Evolutionary conservation across 2,888 invertebrate genomes (phyloP).

Genomic region (Strigamia transsilvanica): DNA sequence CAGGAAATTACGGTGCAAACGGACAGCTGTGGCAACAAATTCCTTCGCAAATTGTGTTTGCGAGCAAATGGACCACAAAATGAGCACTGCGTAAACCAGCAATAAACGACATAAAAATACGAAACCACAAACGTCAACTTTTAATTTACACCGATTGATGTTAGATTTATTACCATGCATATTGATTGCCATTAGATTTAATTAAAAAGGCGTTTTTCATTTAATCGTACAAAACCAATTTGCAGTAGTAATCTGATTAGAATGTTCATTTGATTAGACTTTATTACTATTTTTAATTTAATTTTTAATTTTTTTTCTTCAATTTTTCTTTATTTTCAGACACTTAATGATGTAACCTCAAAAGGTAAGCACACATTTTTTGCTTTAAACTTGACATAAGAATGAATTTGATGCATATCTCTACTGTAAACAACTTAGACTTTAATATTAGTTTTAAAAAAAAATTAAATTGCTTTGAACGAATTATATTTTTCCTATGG

Average conservation of each 20-base stretch:
- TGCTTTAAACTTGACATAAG: too few species aligned
- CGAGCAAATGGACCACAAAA: not conserved
- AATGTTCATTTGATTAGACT: not conserved
- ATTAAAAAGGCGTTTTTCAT: not conserved
- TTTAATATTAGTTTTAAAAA: too few species aligned
- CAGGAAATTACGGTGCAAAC: not conserved
- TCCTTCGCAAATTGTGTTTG: not conserved
- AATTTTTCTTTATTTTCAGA: too few species aligned
- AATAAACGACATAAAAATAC: not conserved
- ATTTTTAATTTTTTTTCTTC: too few species aligned
- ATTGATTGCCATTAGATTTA: slow-evolving; percentile 12
- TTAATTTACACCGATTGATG: not conserved
- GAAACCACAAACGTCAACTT: not conserved
- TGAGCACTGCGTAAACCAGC: not conserved
- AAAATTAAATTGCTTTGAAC: not conserved
- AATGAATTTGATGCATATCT: too few species aligned
- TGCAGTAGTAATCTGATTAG: not conserved
- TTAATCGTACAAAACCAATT: not conserved
- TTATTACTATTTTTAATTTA: too few species aligned
- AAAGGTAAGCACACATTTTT: too few species aligned
- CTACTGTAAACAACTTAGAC: too few species aligned
- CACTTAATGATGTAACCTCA: too few species aligned
- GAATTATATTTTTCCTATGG: not conserved
- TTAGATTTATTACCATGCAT: not conserved
- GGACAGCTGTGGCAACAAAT: slow-evolving; percentile 10